Percentiles rank a stretch among this genome's conserved stretches.
Evolutionary conservation across 30 jellyfish, hydroid and myxozoan species (phyloP).

Genomic region (Nemopilema nomurai): DNA sequence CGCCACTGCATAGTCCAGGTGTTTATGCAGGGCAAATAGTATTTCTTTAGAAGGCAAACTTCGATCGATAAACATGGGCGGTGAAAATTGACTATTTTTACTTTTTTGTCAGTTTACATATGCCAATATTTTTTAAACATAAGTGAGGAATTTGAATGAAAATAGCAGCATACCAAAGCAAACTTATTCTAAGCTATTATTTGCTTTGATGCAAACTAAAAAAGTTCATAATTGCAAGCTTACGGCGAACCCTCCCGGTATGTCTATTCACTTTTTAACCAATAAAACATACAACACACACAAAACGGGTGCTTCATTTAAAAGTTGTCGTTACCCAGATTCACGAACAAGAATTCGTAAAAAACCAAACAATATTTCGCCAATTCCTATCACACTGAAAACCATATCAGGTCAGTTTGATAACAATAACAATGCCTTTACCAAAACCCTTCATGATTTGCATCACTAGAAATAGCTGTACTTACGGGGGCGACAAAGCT

Average conservation of each 20-base stretch:
- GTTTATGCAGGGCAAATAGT: not conserved
- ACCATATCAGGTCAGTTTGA: not conserved
- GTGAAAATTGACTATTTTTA: not conserved
- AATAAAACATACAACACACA: too few species aligned
- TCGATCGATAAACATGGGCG: too few species aligned
- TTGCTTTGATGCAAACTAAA: not conserved
- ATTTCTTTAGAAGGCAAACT: not conserved
- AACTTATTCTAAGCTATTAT: not conserved
- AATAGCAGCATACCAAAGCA: not conserved
- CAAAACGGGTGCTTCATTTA: too few species aligned
- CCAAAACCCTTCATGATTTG: too few species aligned
- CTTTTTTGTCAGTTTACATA: not conserved
- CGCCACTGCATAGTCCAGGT: not conserved
- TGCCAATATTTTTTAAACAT: not conserved
- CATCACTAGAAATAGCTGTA: too few species aligned
- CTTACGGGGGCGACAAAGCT: not conserved
- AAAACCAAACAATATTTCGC: too few species aligned
- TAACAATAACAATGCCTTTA: too few species aligned
- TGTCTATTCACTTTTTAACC: too few species aligned
- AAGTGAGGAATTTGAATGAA: not conserved
- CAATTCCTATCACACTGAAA: too few species aligned
- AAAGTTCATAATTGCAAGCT: not conserved
- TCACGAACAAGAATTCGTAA: not conserved
- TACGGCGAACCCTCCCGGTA: too few species aligned
- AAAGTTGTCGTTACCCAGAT: not conserved